Conservation (phyloP, 2,797 vertebrate species). For the Spea hammondii region DNA sequence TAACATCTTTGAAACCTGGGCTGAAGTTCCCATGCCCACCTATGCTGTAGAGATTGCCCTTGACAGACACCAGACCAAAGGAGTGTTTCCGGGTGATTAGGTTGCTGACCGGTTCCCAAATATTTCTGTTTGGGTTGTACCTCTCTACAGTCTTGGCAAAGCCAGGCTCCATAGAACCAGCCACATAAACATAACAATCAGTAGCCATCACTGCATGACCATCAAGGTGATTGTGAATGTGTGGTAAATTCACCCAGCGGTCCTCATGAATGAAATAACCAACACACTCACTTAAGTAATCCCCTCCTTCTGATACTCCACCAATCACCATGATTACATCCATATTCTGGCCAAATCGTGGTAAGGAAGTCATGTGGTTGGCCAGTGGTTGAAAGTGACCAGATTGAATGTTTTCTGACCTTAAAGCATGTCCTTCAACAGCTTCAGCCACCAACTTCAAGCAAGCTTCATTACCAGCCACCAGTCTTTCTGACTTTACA, state of each 20-base stretch:
- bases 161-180: conserved; percentile 92
- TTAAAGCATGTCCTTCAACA: conserved; percentile 86
- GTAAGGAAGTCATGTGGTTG: conserved; percentile 71
- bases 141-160: conserved; percentile 93
- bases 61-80: conserved; percentile 87
- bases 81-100: conserved; percentile 91
- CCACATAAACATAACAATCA: conserved; percentile 87
- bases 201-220: conserved; percentile 89
- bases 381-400: conserved; percentile 74
- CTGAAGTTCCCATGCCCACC: conserved; percentile 94
- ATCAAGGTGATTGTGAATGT: conserved; percentile 92
- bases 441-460: conserved; percentile 84
- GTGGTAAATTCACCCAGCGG: conserved; percentile 91
- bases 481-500: conserved; percentile 83
- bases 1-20: conserved; percentile 91
- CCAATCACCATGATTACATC: conserved; percentile 96
- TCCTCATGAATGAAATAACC: conserved; percentile 94
- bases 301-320: conserved; percentile 89
- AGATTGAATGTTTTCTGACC: conserved; percentile 84
- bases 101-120: conserved; percentile 92
- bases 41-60: conserved; percentile 89
- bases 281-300: conserved; percentile 93
- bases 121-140: conserved; percentile 89
- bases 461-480: conserved; percentile 78
- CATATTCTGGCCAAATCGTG: conserved; percentile 94